Conservation (phyloP, 2,888 invertebrate species). For the Orthonychiurus folsomi region DNA sequence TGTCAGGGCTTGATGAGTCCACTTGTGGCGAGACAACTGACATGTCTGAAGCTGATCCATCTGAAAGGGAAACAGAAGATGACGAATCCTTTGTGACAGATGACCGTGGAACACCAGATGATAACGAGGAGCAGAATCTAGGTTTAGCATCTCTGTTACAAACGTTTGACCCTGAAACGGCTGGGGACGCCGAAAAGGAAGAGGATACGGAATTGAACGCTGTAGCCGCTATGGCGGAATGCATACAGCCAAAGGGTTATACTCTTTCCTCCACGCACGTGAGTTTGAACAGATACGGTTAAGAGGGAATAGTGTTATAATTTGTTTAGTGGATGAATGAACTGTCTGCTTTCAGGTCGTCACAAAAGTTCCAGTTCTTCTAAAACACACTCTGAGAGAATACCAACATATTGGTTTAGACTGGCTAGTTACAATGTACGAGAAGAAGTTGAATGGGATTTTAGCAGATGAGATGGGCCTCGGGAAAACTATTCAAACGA, state of each 20-base stretch:
- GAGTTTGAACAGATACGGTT: slow-evolving; percentile 39
- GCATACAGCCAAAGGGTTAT: slow-evolving; percentile 95
- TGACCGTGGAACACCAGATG: slow-evolving; percentile 10
- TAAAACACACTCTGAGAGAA: slow-evolving; percentile 82
- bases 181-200: slow-evolving; percentile 56
- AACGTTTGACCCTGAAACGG: slow-evolving; percentile 33
- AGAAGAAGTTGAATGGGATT: no score
- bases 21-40: slow-evolving; percentile 11
- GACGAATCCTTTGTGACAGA: slow-evolving; percentile 18
- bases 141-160: slow-evolving; percentile 90
- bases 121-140: slow-evolving; percentile 89
- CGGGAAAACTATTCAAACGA: slow-evolving; percentile 95
- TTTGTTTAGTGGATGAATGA: slow-evolving; percentile 11
- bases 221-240: slow-evolving; percentile 86
- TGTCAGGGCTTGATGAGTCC: slow-evolving; percentile 15
- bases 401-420: slow-evolving; percentile 96
- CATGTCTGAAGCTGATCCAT: slow-evolving; percentile 10
- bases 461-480: slow-evolving; percentile 77
- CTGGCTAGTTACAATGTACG: slow-evolving; percentile 90
- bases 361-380: slow-evolving; percentile 83
- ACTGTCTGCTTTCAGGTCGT: slow-evolving; percentile 62
- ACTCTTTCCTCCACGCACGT: slow-evolving; percentile 87
- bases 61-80: no score
- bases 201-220: slow-evolving; percentile 71
- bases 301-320: not conserved